phyloP scores from a whole-genome alignment of 2,888 invertebrate genomes.

The Hanleya hanleyi region DNA sequence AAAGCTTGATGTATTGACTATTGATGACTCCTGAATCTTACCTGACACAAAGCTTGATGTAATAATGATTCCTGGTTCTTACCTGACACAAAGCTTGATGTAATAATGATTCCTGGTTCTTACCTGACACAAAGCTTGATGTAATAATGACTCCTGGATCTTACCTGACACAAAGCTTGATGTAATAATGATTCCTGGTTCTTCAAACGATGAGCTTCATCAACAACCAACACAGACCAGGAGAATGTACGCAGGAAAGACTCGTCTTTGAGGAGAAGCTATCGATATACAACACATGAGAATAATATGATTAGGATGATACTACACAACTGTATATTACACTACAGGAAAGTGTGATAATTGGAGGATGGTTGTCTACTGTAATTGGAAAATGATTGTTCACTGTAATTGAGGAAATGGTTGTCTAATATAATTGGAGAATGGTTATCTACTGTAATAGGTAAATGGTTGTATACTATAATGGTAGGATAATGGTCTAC shows the following conservation, averaged over 20 bases:
- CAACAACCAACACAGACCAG: slow-evolving; percentile 68
- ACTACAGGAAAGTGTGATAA: too few species aligned
- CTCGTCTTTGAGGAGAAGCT: slow-evolving; percentile 69
- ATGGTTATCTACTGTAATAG: too few species aligned
- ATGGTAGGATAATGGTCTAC: too few species aligned
- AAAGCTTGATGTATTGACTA: too few species aligned
- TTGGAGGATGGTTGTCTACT: too few species aligned
- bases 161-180: slow-evolving; percentile 61
- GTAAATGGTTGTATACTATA: too few species aligned
- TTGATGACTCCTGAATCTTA: neutral
- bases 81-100: slow-evolving; percentile 65
- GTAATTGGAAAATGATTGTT: too few species aligned
- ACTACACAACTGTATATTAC: too few species aligned
- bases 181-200: slow-evolving; percentile 70
- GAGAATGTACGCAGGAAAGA: slow-evolving; percentile 49
- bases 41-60: neutral
- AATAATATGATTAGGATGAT: slow-evolving; percentile 15
- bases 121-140: slow-evolving; percentile 27
- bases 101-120: slow-evolving; percentile 69
- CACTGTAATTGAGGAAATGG: too few species aligned
- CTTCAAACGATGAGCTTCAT: slow-evolving; percentile 72
- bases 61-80: slow-evolving; percentile 4
- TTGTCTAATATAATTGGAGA: too few species aligned
- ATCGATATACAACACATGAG: too few species aligned
- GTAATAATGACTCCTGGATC: neutral